Conservation (phyloP, 2,113 vertebrate genomes). For the Oplegnathus fasciatus region DNA sequence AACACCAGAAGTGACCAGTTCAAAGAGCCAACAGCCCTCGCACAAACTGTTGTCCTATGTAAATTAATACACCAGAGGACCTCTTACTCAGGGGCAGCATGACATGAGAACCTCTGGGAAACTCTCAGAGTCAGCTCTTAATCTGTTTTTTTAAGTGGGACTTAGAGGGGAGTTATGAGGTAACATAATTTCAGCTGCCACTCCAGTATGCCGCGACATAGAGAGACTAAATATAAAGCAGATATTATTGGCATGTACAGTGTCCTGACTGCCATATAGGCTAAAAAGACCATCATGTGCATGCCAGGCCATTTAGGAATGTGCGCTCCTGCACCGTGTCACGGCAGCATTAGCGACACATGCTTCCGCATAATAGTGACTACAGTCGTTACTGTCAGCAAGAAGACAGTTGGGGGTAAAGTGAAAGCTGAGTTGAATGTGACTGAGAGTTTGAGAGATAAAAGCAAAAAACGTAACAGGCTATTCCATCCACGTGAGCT, state of each 20-base stretch:
- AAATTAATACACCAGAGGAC: conserved; percentile 71
- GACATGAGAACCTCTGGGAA: conserved; percentile 70
- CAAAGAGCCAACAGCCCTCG: conserved; percentile 48
- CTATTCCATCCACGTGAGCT: neutral
- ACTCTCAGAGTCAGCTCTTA: conserved; percentile 71
- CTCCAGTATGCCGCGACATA: conserved; percentile 65
- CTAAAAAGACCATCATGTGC: conserved; percentile 62
- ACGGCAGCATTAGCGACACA: conserved; percentile 64
- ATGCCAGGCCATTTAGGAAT: conserved; percentile 66
- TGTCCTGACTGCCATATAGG: conserved; percentile 68
- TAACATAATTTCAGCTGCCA: conserved; percentile 80
- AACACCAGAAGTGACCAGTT: conserved; percentile 40
- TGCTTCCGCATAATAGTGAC: conserved; percentile 56
- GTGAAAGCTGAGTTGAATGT: conserved; percentile 14
- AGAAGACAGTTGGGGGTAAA: conserved; percentile 36
- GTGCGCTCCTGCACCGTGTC: conserved; percentile 61
- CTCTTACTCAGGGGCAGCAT: conserved; percentile 64
- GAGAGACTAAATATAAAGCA: conserved; percentile 83
- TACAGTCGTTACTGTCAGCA: conserved; percentile 48
- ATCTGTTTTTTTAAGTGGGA: conserved; percentile 60
- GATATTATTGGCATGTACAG: conserved; percentile 80
- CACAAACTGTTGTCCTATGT: conserved; percentile 56
- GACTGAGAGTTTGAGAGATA: conserved; percentile 9
- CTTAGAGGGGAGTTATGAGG: conserved; percentile 55
- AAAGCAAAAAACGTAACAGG: neutral